A percentile compares a stretch with the other conserved stretches of the same genome.
phyloP scores from a whole-genome alignment of 1,140 invertebrate species.

The Pachypeltis micranthus region DNA sequence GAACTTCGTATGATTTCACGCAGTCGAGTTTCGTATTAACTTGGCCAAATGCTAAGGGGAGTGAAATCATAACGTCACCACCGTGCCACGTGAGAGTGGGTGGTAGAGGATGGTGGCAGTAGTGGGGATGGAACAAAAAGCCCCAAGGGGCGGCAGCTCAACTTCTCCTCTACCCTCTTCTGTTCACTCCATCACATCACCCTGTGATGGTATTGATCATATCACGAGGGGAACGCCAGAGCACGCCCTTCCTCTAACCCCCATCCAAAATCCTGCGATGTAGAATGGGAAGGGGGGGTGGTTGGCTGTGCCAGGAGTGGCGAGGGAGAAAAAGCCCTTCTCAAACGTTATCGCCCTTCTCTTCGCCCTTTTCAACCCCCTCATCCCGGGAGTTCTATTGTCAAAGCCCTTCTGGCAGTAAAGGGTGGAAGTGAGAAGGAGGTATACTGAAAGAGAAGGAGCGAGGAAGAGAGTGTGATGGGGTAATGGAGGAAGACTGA shows the following conservation, averaged over 20 bases:
- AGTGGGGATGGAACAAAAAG: not conserved
- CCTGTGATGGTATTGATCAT: conserved; percentile 7
- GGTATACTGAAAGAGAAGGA: too few species aligned
- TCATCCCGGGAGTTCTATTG: not conserved
- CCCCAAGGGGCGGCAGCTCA: not conserved
- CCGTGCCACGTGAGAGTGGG: not conserved
- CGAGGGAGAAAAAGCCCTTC: not conserved
- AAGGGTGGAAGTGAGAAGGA: too few species aligned
- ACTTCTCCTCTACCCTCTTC: not conserved
- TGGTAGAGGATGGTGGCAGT: not conserved
- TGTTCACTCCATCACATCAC: too few species aligned
- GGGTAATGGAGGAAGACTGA: too few species aligned
- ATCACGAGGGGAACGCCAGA: not conserved
- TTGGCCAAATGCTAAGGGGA: too few species aligned
- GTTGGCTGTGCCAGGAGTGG: not conserved
- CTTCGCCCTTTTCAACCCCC: not conserved
- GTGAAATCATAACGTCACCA: too few species aligned
- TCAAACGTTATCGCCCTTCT: conserved; percentile 1
- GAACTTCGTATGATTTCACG: not conserved
- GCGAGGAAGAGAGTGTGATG: too few species aligned
- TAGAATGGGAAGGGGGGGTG: not conserved
- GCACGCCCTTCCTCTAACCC: not conserved
- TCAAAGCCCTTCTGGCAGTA: not conserved
- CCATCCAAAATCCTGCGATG: not conserved
- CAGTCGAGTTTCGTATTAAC: not conserved